Base-by-base conservation (phyloP, 1,140 invertebrate genomes). In the Brachionus asplanchnoidis region DNA sequence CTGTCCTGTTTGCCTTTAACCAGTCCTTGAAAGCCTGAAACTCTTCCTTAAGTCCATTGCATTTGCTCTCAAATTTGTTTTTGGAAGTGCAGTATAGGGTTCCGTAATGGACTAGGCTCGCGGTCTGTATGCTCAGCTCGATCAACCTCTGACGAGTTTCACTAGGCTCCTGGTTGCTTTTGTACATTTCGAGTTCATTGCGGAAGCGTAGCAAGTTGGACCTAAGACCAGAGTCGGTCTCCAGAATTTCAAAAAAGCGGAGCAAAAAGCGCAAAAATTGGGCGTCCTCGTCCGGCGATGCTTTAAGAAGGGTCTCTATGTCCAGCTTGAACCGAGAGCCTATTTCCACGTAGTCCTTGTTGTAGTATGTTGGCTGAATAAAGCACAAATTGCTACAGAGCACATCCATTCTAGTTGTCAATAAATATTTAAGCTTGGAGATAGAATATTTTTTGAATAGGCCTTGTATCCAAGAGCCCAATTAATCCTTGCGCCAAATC, bases 321-420 rank as follows among this genome's bases (percentile, higher is more conserved):
- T 77, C 73, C 11, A 32, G 14, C 46, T 77, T 77, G 14, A 77
- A 77, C 26, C 26, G 42, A 12, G 17, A 26, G 20, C 42, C 17
- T 77, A 77, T 50, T 50, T 50, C 42, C 23, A 26, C 12, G 53
- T 77, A 77, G 17, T 77, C 73, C 11, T 77, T 77, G 44, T 77
- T 53, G 32, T 50, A 77, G 26, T 77, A 77, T 32, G 32, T 77
- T 2, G 73, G 73, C 20, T 77, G 42, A 50, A 77, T 42, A 17
- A 73, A 77, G 46, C 73, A 77, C 17, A 77, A 46, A 46, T 26
- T 50, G 14, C n/a, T 77, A 23, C 40, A 77, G 3, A 77, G 50
- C 46, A 77, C 23, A 77, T 77, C 44, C 73, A 77, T 77, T 26
- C 46, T 77, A 26, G 9, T 77, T 77, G 20, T 40, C 46, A 50